Conservation (phyloP, 2,797 vertebrate genomes). For the Channa striata region DNA sequence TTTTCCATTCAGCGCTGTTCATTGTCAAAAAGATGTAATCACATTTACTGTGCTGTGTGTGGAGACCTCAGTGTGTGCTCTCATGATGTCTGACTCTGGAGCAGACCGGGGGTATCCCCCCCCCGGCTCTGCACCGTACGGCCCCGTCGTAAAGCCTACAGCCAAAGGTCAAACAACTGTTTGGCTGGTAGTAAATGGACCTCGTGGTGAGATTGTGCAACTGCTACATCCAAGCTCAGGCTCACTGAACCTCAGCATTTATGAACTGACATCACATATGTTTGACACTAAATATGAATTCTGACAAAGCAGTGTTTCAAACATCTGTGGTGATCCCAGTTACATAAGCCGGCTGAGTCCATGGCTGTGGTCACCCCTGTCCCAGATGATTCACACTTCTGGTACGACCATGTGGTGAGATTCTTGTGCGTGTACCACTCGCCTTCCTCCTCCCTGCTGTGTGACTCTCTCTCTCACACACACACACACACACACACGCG, state of each 20-base stretch:
- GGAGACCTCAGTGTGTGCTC: no score
- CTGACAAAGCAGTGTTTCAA: not conserved
- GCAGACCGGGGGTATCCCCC: no score
- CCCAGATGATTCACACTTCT: slow-evolving; percentile 74
- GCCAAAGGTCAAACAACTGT: not conserved
- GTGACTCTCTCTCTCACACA: slow-evolving; percentile 23
- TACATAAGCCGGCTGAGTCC: not conserved
- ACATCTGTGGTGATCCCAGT: slow-evolving; percentile 18
- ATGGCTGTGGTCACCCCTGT: slow-evolving; percentile 33
- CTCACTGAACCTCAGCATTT: not conserved
- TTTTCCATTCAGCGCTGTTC: no score
- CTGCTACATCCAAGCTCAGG: not conserved
- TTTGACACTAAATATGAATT: not conserved
- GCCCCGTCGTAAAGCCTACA: no score
- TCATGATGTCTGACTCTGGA: no score
- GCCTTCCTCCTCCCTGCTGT: slow-evolving; percentile 45
- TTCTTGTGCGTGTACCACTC: slow-evolving; percentile 47
- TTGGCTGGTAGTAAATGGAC: not conserved
- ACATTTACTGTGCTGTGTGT: no score
- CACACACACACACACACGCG: slow-evolving; percentile 44
- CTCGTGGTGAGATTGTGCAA: not conserved
- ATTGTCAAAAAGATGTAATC: no score
- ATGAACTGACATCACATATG: not conserved
- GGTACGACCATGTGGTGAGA: slow-evolving; percentile 69
- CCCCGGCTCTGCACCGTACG: no score